Conservation (phyloP, 2,888 invertebrate species). For the Leptothorax acervorum region DNA sequence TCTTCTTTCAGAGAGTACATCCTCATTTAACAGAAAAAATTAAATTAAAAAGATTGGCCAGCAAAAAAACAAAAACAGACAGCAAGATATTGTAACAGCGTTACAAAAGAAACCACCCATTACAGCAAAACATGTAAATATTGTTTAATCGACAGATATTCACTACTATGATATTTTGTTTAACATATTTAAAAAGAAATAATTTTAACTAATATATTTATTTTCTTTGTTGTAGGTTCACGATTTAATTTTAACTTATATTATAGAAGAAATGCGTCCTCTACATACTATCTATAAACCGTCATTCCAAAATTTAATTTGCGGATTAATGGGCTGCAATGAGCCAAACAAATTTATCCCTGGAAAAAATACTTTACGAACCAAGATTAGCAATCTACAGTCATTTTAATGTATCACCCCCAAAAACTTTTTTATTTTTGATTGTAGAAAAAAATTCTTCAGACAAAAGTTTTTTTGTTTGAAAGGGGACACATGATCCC, state of each 20-base stretch:
- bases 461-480: too few species aligned
- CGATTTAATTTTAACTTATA: conserved; percentile 8
- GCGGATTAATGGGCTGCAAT: neutral
- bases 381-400: neutral
- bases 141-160: neutral
- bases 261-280: conserved; percentile 23
- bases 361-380: neutral
- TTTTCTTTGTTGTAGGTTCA: neutral
- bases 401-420: too few species aligned
- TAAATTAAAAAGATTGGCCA: conserved; percentile 1
- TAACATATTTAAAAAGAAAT: neutral
- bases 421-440: too few species aligned
- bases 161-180: neutral
- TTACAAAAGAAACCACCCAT: neutral
- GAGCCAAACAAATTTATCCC: neutral
- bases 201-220: neutral
- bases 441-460: too few species aligned
- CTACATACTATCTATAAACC: neutral
- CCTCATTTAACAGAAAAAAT: conserved; percentile 1
- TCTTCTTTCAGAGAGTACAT: conserved; percentile 15
- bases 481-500: too few species aligned
- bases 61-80: neutral
- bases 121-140: neutral
- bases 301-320: conserved; percentile 7
- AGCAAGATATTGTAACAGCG: neutral